Percentiles rank a stretch among this genome's conserved stretches.
These are phyloP conservation scores for Zaprionus bogoriensis DNA, from an alignment of 2,888 invertebrate genomes.

Conservation along the genomic window DNA sequence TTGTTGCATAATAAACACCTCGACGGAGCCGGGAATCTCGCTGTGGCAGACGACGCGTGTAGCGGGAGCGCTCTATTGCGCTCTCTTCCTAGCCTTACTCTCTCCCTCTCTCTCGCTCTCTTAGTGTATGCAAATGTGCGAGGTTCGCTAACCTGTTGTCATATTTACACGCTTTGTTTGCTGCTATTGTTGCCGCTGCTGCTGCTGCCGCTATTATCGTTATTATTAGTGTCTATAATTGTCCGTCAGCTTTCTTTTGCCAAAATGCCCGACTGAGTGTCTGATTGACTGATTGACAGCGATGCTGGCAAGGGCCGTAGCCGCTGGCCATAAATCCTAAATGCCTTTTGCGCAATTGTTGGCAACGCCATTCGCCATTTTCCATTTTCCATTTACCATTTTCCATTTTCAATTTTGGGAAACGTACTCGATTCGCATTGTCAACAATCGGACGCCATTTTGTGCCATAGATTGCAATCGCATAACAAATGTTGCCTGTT, in stretches of 20 bases:
- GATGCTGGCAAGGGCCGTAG: neutral
- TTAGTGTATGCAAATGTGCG: slow-evolving; percentile 55
- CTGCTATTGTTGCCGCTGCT: slow-evolving; percentile 23
- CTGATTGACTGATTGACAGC: slow-evolving; percentile 48
- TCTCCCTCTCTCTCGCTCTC: slow-evolving; percentile 17
- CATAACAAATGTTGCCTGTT: slow-evolving; percentile 71
- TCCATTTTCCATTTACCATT: slow-evolving; percentile 15
- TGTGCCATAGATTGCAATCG: slow-evolving; percentile 71
- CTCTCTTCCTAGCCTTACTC: slow-evolving; percentile 15
- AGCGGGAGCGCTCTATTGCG: slow-evolving; percentile 50
- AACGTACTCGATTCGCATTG: slow-evolving; percentile 51
- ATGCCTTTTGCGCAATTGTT: slow-evolving; percentile 51
- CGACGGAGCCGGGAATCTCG: slow-evolving; percentile 18
- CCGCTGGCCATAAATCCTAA: slow-evolving; percentile 45
- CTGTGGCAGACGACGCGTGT: slow-evolving; percentile 53
- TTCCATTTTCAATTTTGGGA: slow-evolving; percentile 16
- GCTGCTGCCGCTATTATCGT: slow-evolving; percentile 26
- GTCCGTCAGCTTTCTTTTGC: slow-evolving; percentile 69
- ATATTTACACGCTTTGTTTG: slow-evolving; percentile 65
- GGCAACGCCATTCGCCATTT: slow-evolving; percentile 46
- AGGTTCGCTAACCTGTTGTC: slow-evolving; percentile 77
- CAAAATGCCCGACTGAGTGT: slow-evolving; percentile 40
- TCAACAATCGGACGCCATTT: slow-evolving; percentile 71
- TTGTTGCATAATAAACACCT: slow-evolving; percentile 82
- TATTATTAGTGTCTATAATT: slow-evolving; percentile 70